Conservation (phyloP, 2,888 invertebrate genomes). For the Phlogophora meticulosa region DNA sequence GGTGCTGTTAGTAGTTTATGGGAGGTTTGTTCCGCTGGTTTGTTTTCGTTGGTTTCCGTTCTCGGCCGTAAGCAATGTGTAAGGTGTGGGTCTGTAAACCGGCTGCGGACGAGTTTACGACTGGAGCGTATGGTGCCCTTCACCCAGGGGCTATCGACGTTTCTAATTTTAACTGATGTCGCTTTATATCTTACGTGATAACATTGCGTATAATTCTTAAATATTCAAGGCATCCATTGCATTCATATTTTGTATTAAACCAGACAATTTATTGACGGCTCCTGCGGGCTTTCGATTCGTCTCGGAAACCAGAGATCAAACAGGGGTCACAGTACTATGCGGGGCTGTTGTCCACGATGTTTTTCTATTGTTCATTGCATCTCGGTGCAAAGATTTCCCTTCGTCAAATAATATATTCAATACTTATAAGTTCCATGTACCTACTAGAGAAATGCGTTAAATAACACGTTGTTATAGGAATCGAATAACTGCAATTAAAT, state of each 20-base stretch:
- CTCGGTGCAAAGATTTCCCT: not conserved
- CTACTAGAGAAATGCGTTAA: too few relatives aligned
- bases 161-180: slow-evolving; percentile 23
- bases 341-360: not conserved
- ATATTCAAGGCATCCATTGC: slow-evolving; percentile 1
- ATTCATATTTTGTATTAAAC: not conserved
- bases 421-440: too few relatives aligned
- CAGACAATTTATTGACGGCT: not conserved
- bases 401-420: not conserved
- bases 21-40: not conserved
- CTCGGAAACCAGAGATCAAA: slow-evolving; percentile 8
- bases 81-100: slow-evolving; percentile 15
- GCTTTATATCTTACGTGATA: slow-evolving; percentile 10
- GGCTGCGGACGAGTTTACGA: slow-evolving; percentile 4
- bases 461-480: too few relatives aligned
- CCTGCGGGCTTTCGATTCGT: slow-evolving; percentile 14
- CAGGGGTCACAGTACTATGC: not conserved
- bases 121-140: slow-evolving; percentile 25
- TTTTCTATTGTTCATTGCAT: slow-evolving; percentile 13
- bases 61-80: slow-evolving; percentile 24
- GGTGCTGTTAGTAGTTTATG: not conserved
- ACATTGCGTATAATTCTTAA: not conserved
- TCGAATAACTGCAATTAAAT: too few relatives aligned
- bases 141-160: slow-evolving; percentile 9
- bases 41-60: slow-evolving; percentile 6